Percentiles rank a stretch among this genome's conserved stretches.
Evolutionary conservation across 1,140 invertebrate genomes (phyloP).

Genomic region (Anadara kagoshimensis): DNA sequence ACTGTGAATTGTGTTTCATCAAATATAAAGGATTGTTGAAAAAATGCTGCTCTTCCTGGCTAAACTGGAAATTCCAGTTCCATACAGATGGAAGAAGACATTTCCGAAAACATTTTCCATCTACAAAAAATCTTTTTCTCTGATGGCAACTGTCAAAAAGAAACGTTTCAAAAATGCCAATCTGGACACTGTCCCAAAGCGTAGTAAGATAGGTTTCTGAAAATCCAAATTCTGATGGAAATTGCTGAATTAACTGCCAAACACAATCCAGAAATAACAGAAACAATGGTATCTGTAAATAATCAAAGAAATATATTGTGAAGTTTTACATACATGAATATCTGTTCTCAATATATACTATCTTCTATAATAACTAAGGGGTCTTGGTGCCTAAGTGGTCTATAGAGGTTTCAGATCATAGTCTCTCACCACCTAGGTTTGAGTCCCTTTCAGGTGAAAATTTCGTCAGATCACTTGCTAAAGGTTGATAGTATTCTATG

Average conservation of each 20-base stretch:
- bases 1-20: slow-evolving; percentile 42
- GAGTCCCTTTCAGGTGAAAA: no score
- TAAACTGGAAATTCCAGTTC: slow-evolving; percentile 69
- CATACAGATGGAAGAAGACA: slow-evolving; percentile 63
- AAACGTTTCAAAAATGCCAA: slow-evolving; percentile 94
- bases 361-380: neutral
- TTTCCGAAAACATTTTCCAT: slow-evolving; percentile 44
- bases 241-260: slow-evolving; percentile 93
- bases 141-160: slow-evolving; percentile 84
- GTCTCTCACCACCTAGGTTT: no score
- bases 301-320: slow-evolving; percentile 15
- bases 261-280: slow-evolving; percentile 94
- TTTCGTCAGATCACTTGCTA: no score
- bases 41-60: slow-evolving; percentile 56
- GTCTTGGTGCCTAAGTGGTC: no score
- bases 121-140: slow-evolving; percentile 68
- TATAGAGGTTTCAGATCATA: no score
- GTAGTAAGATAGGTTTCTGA: slow-evolving; percentile 93
- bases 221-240: slow-evolving; percentile 91
- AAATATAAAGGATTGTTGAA: slow-evolving; percentile 71
- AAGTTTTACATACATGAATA: neutral
- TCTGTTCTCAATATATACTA: neutral
- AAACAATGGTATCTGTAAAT: slow-evolving; percentile 85
- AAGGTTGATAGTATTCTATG: no score
- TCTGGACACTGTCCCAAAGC: slow-evolving; percentile 90